Evolutionary conservation across 1,140 invertebrate species (phyloP), one percentile per base, ranked within the genome.

Genomic region (Drosophila persimilis): DNA sequence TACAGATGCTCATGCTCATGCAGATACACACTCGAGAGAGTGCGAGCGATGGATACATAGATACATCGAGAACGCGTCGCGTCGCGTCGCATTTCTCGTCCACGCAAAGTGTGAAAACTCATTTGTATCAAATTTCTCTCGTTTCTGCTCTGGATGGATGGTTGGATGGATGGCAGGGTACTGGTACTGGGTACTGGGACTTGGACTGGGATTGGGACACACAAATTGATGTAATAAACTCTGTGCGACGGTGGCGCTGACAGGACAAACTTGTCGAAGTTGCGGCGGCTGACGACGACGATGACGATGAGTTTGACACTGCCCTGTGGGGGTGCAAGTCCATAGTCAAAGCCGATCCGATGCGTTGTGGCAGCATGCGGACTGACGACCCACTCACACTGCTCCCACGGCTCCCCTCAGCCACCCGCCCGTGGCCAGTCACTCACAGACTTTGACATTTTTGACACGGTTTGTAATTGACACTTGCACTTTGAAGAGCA

Each of bases 391-490:
- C 26, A 31, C 31, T 7, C 39, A 15, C 15, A 20, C 35, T 60
- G 45, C 44, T 56, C 45, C 22, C n/a, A 20, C 35, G 7, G 7
- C 35, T 57, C 46, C 24, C 54, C 58, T 53, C 59, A 11, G 45
- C 31, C 31, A 22, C 22, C 39, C 77, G 45, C 46, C 41, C 57
- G 58, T 67, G 48, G 56, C 48, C 75, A 88, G 79, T 88, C 83
- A 89, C 83, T 83, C 88, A 77, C 71, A 61, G 78, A 78, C 73
- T 76, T 88, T 90, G 88, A 90, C 88, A 88, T 78, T 90, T 90
- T 90, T 90, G 88, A 90, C 88, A 90, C 72, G 77, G 65, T 84
- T 83, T 88, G 88, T 88, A 90, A 90, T 90, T 90, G 88, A 90
- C 86, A 90, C 88, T 83, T 80, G 79, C 88, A 90, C 88, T 90